A percentile compares a stretch with the other conserved stretches of the same genome.
Conservation (phyloP, 2,113 vertebrate species). For the Propithecus coquereli region DNA sequence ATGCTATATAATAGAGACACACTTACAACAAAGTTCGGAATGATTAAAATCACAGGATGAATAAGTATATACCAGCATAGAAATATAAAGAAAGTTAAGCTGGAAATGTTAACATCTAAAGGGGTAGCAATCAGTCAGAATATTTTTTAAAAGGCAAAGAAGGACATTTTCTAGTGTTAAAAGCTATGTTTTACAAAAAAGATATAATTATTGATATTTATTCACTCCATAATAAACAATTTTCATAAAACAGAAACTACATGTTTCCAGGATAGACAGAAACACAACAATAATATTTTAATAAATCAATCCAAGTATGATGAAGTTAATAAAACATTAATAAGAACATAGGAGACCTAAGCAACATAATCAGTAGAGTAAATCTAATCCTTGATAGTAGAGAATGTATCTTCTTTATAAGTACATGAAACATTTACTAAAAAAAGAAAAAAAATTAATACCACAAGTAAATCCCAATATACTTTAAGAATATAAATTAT, state of each 20-base stretch:
- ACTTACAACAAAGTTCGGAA: neutral
- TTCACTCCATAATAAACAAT: neutral
- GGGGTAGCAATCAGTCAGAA: neutral
- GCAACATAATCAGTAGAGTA: neutral
- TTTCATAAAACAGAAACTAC: neutral
- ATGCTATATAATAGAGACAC: neutral
- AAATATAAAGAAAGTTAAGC: neutral
- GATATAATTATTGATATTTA: neutral
- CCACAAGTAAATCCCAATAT: neutral
- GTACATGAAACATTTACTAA: neutral
- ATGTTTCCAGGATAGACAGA: neutral
- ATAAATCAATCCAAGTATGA: neutral
- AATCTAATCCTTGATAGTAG: neutral
- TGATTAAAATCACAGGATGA: neutral
- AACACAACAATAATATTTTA: neutral
- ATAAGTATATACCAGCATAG: neutral
- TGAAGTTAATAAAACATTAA: neutral
- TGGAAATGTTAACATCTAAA: neutral
- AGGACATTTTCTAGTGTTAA: neutral
- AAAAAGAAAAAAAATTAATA: neutral
- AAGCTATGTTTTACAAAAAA: neutral
- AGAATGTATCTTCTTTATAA: neutral
- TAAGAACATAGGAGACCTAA: neutral
- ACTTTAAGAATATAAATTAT: neutral
- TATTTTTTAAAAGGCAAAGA: neutral